Evolutionary conservation across 2,888 invertebrate species (phyloP), one percentile per base, ranked within the genome.

Genomic region (Dasypolia templi): DNA sequence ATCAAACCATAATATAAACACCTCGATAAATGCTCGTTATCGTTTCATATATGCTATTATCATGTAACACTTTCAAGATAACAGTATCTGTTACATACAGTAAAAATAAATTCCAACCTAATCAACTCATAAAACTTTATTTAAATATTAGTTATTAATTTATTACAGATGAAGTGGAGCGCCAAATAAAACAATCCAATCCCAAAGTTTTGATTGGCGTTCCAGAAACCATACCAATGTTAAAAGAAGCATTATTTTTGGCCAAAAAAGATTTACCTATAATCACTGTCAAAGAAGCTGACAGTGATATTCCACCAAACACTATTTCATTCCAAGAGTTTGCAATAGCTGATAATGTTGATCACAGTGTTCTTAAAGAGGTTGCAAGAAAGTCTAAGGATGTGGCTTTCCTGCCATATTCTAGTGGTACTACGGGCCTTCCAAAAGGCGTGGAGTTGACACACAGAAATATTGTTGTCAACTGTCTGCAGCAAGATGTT

Each of bases 381-480:
- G 93, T 94, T 51, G 90, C 88, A 3, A 91, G 90, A 61, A 89
- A 86, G 22, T 86, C 95, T 3, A 94, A 97, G 17, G 97, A 98
- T 84, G 92, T 97, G 4, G 96, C 97, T 0, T 92, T 98, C 35
- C 88, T 98, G 72, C 98, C 98, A 0, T 98, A 98, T 94, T 98
- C 98, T 4, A 98, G 98, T 90, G 98, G 98, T 1, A 99, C 99
- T 0, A 98, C 98, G 0, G 98, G 99, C 0, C 86, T 97, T 58
- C 97, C 98, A 0, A 98, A 98, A 95, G 98, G 98, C 3, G 98
- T 98, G 0, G 96, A 97, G 87, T 90, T 98, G 0, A 96, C 97
- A 0, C 97, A 98, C 91, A 93, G 86, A 67, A 97, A 97, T 91
- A 86, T 97, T 11, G 91, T 97, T 0, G 87, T 96, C 0, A 97